A percentile compares a stretch with the other conserved stretches of the same genome.
These are phyloP conservation scores for Lacerta agilis DNA, from an alignment of 2,797 vertebrate species.

Conservation along the genomic window DNA sequence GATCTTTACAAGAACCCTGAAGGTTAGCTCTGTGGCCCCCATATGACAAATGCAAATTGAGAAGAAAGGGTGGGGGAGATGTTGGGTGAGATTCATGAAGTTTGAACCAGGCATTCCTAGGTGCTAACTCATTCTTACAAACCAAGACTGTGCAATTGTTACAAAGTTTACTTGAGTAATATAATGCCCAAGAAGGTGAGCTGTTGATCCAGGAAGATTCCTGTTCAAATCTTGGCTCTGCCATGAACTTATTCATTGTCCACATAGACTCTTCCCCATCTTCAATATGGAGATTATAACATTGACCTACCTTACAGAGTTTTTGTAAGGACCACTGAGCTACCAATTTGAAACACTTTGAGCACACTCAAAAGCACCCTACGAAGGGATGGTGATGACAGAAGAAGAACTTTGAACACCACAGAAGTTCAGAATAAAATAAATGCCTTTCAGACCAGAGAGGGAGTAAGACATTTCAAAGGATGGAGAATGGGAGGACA, in stretches of 20 bases:
- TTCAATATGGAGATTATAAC: too few relatives aligned
- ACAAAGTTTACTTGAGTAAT: not conserved
- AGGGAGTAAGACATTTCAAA: not conserved
- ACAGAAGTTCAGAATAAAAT: not conserved
- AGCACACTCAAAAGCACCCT: too few relatives aligned
- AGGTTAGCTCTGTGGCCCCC: not conserved
- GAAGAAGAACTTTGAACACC: not conserved
- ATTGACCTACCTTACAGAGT: not conserved
- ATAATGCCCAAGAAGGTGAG: not conserved
- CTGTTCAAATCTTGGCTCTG: not conserved
- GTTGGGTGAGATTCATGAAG: not conserved
- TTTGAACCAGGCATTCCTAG: not conserved
- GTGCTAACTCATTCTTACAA: not conserved
- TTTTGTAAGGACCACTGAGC: not conserved
- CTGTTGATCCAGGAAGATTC: too few relatives aligned
- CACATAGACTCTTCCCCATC: not conserved
- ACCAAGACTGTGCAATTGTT: not conserved
- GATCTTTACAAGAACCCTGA: not conserved
- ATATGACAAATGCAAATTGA: not conserved
- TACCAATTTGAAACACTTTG: too few relatives aligned
- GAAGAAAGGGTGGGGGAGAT: not conserved
- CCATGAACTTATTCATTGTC: not conserved
- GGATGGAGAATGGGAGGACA: not conserved
- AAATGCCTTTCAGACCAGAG: not conserved
- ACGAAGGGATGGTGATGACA: too few relatives aligned